Evolutionary conservation across 2,113 vertebrate genomes (phyloP).

Genomic region (Eclectus roratus): DNA sequence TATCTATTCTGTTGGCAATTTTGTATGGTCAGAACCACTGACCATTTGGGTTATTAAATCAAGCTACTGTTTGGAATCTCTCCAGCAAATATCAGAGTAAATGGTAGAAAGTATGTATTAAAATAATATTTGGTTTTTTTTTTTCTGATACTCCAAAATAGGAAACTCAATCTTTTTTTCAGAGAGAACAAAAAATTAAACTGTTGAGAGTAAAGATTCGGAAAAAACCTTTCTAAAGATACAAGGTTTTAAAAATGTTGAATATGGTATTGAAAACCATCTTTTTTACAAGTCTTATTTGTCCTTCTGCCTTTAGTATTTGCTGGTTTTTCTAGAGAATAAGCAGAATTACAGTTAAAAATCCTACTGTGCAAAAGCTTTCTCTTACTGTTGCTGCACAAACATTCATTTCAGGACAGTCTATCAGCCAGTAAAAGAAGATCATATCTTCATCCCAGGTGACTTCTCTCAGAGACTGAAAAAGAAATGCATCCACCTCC

Average conservation of each 20-base stretch:
- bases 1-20: not conserved
- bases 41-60: not conserved
- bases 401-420: not conserved
- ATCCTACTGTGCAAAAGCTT: not conserved
- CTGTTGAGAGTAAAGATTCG: not conserved
- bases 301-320: not conserved
- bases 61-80: not conserved
- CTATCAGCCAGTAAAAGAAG: not conserved
- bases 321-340: not conserved
- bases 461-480: not conserved
- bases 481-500: not conserved
- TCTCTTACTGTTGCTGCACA: not conserved
- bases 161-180: not conserved
- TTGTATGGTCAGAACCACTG: not conserved
- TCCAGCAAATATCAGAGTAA: not conserved
- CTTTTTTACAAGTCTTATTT: not conserved
- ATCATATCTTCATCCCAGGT: not conserved
- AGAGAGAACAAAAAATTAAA: not conserved
- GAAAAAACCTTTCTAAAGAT: not conserved
- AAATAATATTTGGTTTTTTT: not conserved
- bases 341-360: not conserved
- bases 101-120: not conserved
- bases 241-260: not conserved
- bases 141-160: not conserved
- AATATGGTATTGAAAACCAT: not conserved